phyloP scores from a whole-genome alignment of 2,113 vertebrate species.

The Microtus pennsylvanicus region DNA sequence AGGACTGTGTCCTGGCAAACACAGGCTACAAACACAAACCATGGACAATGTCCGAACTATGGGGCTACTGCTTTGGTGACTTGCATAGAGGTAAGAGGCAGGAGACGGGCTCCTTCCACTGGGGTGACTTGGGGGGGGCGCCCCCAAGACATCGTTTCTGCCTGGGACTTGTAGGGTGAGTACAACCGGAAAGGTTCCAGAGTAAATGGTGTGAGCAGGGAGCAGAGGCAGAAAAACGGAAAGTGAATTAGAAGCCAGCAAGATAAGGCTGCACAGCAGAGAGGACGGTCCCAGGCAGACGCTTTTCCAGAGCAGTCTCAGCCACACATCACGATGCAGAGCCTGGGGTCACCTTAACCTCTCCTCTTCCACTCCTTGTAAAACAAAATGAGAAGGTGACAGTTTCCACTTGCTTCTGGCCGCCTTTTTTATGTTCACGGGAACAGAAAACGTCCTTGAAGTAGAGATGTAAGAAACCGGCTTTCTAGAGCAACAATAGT shows the following conservation, averaged over 20 bases:
- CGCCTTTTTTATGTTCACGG: too few species aligned
- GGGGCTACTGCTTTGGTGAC: neutral
- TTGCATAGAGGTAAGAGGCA: neutral
- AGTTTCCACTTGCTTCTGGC: neutral
- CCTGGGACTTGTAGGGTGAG: neutral
- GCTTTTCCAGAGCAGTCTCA: neutral
- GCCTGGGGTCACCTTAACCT: neutral
- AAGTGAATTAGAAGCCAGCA: neutral
- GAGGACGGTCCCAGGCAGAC: neutral
- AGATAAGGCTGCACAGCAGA: neutral
- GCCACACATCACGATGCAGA: rapidly evolving
- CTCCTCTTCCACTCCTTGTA: neutral
- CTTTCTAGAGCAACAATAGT: constrained; percentile 10
- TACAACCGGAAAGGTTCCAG: neutral
- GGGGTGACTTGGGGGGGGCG: too few species aligned
- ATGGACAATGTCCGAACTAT: neutral
- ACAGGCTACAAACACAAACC: neutral
- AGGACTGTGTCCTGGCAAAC: neutral
- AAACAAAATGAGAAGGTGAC: neutral
- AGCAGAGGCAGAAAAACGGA: neutral
- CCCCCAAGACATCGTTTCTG: neutral
- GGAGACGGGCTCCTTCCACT: neutral
- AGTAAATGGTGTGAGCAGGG: neutral
- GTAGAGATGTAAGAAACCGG: neutral
- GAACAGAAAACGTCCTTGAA: neutral